These are phyloP conservation scores for Cancer borealis DNA, from an alignment of 2,888 invertebrate genomes.

Conservation along the genomic window DNA sequence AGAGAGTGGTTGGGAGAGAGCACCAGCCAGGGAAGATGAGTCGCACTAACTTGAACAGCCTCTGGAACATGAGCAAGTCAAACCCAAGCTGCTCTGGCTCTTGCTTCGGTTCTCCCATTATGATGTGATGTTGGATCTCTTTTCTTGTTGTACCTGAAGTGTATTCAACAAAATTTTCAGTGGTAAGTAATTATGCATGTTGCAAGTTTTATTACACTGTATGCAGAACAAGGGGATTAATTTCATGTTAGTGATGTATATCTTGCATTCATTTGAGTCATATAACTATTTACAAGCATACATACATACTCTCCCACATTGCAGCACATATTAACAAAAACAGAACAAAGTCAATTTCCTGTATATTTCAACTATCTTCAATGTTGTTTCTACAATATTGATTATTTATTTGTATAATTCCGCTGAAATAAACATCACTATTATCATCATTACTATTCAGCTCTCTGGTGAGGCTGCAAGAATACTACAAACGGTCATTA, in stretches of 20 bases:
- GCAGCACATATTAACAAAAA: too few species aligned
- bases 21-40: constrained; percentile 72
- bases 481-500: too few species aligned
- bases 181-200: not conserved
- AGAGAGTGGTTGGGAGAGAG: constrained; percentile 65
- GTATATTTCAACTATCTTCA: not conserved
- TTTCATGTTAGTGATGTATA: too few species aligned
- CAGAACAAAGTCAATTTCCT: too few species aligned
- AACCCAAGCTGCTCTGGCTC: constrained; percentile 85
- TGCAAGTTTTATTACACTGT: not conserved
- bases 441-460: too few species aligned
- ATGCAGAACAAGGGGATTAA: not conserved
- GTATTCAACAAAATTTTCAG: not conserved
- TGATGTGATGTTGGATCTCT: not conserved
- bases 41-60: constrained; percentile 62
- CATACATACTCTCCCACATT: too few species aligned
- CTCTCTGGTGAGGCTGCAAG: too few species aligned
- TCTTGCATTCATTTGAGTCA: too few species aligned
- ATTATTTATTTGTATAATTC: too few species aligned
- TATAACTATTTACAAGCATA: too few species aligned
- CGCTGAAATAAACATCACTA: too few species aligned
- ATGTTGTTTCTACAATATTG: too few species aligned
- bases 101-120: constrained; percentile 94
- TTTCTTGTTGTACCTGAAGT: not conserved
- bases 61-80: constrained; percentile 66